Evolutionary conservation across 2,888 invertebrate genomes (phyloP), one percentile per base, ranked within the genome.

Genomic region (Apoda limacodes): DNA sequence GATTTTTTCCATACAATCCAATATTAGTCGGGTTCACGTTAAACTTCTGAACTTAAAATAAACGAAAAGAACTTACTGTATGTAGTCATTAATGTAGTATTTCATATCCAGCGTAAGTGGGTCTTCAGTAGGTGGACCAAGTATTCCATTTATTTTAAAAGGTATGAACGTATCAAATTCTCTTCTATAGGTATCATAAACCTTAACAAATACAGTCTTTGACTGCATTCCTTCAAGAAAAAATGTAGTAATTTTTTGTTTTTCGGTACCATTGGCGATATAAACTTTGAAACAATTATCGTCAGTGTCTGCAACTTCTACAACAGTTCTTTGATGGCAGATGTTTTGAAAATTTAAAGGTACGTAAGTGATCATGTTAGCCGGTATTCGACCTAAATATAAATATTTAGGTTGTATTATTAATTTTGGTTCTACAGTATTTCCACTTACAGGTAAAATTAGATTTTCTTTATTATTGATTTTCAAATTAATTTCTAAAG

Each of bases 111-210:
- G 65, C 6, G 74, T 63, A 25, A 37, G 41, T 13, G 50, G 23
- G 46, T 59, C 46, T 46, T 60, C 35, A 40, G 60, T 43, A 4
- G 83, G 76, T 5, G 87, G 86, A 0, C 86, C 87, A 26, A 87
- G 43, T 22, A 86, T 52, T 30, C 69, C 72, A 45, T 87, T 87
- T 10, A 87, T 60, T 45, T 82, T 65, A 35, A 85, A 70, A 1
- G 87, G 87, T 29, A 87, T 60, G 42, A 68, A 82, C 54, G 86
- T 82, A 29, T 82, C 78, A 46, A 83, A 85, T 35, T 82, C 83
- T 39, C 75, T 59, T 28, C 72, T 57, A 48, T 60, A 74, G 41
- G 54, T 42, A 39, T 74, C 75, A 39, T 34, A 55, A 9, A 78
- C 60, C 62, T 68, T 74, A 29, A 80, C 56, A 39, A 46, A 78